These are phyloP conservation scores for Nyctereutes procyonoides DNA, from an alignment of 2,113 vertebrate genomes.

Conservation along the genomic window DNA sequence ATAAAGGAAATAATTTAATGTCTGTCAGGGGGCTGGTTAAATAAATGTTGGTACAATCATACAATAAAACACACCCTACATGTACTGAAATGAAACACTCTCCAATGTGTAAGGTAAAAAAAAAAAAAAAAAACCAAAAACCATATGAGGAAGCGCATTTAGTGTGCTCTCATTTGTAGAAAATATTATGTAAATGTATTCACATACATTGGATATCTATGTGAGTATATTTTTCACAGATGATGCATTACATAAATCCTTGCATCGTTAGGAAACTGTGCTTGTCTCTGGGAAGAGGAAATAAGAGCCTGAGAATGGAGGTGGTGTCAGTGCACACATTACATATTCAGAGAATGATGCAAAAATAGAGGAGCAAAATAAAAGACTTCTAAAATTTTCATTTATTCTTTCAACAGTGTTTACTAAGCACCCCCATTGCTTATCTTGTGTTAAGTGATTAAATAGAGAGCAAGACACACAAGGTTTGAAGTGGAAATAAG, in stretches of 20 bases:
- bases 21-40: not conserved
- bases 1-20: not conserved
- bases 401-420: not conserved
- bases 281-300: not conserved
- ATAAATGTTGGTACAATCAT: not conserved
- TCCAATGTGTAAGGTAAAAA: not conserved
- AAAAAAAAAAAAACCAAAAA: not conserved
- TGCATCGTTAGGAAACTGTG: not conserved
- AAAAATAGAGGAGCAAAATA: not conserved
- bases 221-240: not conserved
- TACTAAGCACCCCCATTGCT: not conserved
- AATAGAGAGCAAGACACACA: not conserved
- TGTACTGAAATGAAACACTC: not conserved
- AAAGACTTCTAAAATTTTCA: not conserved
- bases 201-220: accelerated
- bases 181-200: not conserved
- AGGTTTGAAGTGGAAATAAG: not conserved
- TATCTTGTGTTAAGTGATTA: not conserved
- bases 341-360: not conserved
- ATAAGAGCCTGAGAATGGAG: not conserved
- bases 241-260: no score
- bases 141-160: not conserved
- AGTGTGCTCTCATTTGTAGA: not conserved
- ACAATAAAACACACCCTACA: not conserved
- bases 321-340: not conserved